phyloP scores from a whole-genome alignment of 2,888 invertebrate genomes.

The Acanthosepion lycidas region DNA sequence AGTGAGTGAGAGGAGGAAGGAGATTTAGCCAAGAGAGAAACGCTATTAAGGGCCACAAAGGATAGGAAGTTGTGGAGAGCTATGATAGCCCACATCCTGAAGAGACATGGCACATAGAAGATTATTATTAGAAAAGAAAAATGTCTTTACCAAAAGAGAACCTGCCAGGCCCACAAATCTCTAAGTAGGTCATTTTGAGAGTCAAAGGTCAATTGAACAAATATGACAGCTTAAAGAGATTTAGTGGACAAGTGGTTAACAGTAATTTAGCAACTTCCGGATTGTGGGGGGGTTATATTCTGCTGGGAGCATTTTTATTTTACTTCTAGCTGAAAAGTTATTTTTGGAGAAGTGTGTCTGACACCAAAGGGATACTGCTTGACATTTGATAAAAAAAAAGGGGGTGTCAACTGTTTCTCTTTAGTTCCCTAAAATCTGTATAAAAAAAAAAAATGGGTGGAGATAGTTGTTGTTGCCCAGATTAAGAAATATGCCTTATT shows the following conservation, averaged over 20 bases:
- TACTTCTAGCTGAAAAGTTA: neutral
- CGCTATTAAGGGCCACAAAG: no score
- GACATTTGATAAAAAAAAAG: neutral
- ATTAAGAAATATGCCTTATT: neutral
- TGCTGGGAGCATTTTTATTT: neutral
- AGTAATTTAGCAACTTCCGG: neutral
- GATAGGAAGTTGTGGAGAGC: no score
- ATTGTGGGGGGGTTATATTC: neutral
- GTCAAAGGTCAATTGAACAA: conserved; percentile 15
- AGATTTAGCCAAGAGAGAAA: no score
- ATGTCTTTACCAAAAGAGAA: neutral
- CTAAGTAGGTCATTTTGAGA: neutral
- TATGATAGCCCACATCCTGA: no score
- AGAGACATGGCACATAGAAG: neutral
- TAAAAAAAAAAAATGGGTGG: neutral
- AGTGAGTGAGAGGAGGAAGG: no score
- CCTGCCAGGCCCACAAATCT: neutral
- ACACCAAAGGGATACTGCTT: neutral
- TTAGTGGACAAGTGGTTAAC: neutral
- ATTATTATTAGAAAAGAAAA: neutral
- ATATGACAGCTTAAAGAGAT: conserved; percentile 5
- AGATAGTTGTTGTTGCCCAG: neutral
- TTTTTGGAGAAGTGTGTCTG: neutral
- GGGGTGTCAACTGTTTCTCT: neutral
- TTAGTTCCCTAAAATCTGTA: neutral